These are phyloP conservation scores for Diorhabda carinulata DNA, from an alignment of 1,140 invertebrate species.

Conservation along the genomic window DNA sequence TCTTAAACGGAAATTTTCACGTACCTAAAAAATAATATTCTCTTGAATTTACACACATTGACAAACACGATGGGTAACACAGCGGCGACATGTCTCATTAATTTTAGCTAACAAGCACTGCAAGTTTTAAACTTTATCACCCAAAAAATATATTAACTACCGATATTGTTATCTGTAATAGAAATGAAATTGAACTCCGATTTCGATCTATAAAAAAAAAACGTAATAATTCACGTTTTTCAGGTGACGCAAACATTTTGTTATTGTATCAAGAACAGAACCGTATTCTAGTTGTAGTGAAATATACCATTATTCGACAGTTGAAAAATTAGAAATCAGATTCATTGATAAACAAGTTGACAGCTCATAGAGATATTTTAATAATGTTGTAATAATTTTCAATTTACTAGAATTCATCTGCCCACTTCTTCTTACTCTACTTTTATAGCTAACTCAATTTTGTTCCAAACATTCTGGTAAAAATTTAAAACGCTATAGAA, in stretches of 20 bases:
- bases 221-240: slow-evolving; percentile 12
- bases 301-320: no score
- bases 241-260: slow-evolving; percentile 11
- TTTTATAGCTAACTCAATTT: no score
- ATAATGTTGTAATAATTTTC: no score
- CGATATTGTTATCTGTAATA: neutral
- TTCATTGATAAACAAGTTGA: no score
- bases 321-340: no score
- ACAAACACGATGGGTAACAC: neutral
- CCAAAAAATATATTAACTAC: neutral
- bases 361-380: no score
- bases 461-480: no score
- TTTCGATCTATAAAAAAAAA: slow-evolving; percentile 1
- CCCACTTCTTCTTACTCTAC: no score
- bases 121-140: neutral
- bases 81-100: neutral
- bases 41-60: neutral
- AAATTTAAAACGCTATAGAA: no score
- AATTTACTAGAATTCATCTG: no score
- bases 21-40: neutral
- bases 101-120: neutral
- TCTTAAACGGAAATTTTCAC: neutral
- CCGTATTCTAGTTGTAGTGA: neutral
- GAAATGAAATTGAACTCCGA: neutral
- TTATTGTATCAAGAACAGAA: slow-evolving; percentile 1